Conservation (phyloP, 2,113 vertebrate genomes). For the Pachyramphus minor region DNA sequence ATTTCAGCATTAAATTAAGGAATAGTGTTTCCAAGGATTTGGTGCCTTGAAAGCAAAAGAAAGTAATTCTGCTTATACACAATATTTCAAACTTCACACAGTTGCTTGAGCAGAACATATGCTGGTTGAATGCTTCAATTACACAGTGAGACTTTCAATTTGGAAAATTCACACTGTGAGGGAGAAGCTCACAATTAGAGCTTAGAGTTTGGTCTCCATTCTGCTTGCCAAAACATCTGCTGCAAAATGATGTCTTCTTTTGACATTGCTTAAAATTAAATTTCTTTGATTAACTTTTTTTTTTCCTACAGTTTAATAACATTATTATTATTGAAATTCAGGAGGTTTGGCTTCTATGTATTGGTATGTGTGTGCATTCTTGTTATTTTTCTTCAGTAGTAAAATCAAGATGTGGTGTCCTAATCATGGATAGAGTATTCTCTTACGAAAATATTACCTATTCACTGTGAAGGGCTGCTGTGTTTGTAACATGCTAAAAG, state of each 20-base stretch:
- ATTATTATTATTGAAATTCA: background rate
- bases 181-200: background rate
- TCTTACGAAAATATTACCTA: background rate
- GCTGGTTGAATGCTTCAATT: conserved; percentile 17
- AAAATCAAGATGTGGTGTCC: background rate
- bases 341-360: background rate
- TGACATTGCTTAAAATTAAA: background rate
- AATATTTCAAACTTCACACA: background rate
- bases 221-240: conserved; percentile 14
- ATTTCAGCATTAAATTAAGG: background rate
- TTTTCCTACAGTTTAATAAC: background rate
- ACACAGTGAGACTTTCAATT: background rate
- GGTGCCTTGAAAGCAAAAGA: background rate
- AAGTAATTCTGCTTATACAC: background rate
- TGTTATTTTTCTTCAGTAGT: background rate
- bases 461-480: background rate
- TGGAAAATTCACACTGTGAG: background rate
- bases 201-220: background rate
- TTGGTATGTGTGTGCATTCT: background rate
- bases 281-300: background rate
- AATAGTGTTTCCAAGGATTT: background rate
- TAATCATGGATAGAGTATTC: background rate
- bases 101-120: background rate
- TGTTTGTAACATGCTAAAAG: background rate
- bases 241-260: background rate